Base-by-base conservation (phyloP, 2,797 vertebrate species). In the Enteromius afrohamiltoni region DNA sequence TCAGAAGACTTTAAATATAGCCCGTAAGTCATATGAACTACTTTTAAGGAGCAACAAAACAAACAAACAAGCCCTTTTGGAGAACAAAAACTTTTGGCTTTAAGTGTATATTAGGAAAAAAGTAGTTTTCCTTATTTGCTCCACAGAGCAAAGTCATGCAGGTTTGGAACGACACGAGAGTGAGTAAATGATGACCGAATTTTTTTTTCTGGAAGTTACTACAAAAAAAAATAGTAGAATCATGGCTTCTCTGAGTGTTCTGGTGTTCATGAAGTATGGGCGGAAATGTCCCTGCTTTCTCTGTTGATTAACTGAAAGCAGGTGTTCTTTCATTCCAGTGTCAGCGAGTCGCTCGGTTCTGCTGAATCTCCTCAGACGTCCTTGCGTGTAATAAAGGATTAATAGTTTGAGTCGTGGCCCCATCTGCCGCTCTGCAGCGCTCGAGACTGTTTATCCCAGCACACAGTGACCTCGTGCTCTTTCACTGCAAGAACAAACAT, bases 321-420 rank as follows among this genome's bases (percentile, higher is more conserved):
- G 26, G 40, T 42, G 80, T 77, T 19, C 42, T 80, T 69, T 74
- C 37, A 45, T 26, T 16, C 34, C 4, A 1, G 23, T 68, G 45
- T 64, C 77, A 34, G 47, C 16, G 47, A 81, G 26, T 17, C 3
- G 17, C 23, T 51, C 1, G 2, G 53, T 77, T 31, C 82, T 51
- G 82, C 55, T 73, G 82, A 49, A 62, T 34, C 75, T 71, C 29
- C 9, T 3, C 49, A 37, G 53, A 69, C 9, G 16, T 80, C 65
- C 37, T 58, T 17, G n/a, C 14, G 17, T 40, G 78, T 70, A 80
- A 80, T 80, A 80, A 80, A 70, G 78, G 78, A 80, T 58, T 80
- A 80, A 80, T 74, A 37, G 55, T 74, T 62, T 82, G 55, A 82
- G 55, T 82, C 80, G 64, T 64, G 55, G 58, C 69, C 19, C 29